A percentile compares a stretch with the other conserved stretches of the same genome.
Conservation (phyloP, 1,140 invertebrate genomes). For the Lepidurus apus region DNA sequence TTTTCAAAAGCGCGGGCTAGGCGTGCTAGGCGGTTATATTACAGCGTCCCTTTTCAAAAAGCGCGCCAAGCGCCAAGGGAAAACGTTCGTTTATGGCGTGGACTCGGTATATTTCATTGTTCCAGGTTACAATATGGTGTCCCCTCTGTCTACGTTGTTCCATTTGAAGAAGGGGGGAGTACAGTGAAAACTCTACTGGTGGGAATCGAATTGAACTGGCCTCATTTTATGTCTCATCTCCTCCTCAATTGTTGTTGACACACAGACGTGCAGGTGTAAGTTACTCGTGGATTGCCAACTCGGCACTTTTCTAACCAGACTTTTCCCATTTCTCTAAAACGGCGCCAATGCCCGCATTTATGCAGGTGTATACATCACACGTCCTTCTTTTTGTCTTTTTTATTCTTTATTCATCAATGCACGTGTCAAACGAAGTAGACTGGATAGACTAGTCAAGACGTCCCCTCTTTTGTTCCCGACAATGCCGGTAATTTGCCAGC, state of each 20-base stretch:
- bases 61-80: not conserved
- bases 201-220: not conserved
- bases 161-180: no score
- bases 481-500: slow-evolving; percentile 5
- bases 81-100: not conserved
- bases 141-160: no score
- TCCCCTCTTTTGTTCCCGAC: not conserved
- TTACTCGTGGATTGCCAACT: slow-evolving; percentile 15
- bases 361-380: not conserved
- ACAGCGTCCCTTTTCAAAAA: not conserved
- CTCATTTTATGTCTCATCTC: not conserved
- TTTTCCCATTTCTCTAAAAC: not conserved
- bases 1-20: not conserved
- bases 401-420: not conserved
- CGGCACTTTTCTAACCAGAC: not conserved
- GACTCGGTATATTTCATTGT: not conserved
- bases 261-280: slow-evolving; percentile 8
- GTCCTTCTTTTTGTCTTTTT: not conserved
- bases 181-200: no score
- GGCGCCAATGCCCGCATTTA: not conserved
- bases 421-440: not conserved
- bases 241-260: not conserved
- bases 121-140: not conserved
- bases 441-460: not conserved
- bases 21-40: not conserved